phyloP scores from a whole-genome alignment of 2,797 vertebrate species.

The Arctocebus calabarensis region DNA sequence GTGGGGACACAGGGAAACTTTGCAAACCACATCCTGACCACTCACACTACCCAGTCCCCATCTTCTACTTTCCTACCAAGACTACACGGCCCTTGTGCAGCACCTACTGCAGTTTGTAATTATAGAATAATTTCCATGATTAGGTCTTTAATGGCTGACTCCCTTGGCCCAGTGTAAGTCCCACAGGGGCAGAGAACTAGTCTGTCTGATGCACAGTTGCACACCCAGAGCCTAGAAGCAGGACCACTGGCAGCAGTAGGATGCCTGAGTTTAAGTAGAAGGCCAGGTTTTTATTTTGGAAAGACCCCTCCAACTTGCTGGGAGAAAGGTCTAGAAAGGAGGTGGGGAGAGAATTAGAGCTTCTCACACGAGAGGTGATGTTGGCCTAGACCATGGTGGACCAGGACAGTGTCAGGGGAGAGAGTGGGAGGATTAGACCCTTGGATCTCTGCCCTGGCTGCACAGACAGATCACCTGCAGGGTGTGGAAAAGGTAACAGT shows the following conservation, averaged over 20 bases:
- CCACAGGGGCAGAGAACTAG: background rate
- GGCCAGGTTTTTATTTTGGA: background rate
- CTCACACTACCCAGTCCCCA: background rate
- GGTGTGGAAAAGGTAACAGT: rapidly evolving
- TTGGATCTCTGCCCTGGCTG: background rate
- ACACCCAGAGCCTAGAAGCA: background rate
- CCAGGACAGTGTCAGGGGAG: background rate
- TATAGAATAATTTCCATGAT: background rate
- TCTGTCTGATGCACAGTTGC: background rate
- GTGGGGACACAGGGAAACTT: background rate
- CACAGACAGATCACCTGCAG: background rate
- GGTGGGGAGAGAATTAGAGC: background rate
- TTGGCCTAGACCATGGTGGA: background rate
- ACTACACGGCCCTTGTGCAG: rapidly evolving
- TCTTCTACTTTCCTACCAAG: background rate
- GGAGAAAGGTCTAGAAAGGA: background rate
- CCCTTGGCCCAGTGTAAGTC: background rate
- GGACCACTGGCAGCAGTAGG: rapidly evolving
- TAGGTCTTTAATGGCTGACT: background rate
- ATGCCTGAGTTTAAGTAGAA: background rate
- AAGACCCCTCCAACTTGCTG: background rate
- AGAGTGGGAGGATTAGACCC: no score
- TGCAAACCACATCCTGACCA: background rate
- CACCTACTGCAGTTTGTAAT: rapidly evolving
- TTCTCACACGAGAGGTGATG: background rate